Percentiles rank a stretch among this genome's conserved stretches.
phyloP scores from a whole-genome alignment of 2,888 invertebrate species.

The Cheilosia vernalis region DNA sequence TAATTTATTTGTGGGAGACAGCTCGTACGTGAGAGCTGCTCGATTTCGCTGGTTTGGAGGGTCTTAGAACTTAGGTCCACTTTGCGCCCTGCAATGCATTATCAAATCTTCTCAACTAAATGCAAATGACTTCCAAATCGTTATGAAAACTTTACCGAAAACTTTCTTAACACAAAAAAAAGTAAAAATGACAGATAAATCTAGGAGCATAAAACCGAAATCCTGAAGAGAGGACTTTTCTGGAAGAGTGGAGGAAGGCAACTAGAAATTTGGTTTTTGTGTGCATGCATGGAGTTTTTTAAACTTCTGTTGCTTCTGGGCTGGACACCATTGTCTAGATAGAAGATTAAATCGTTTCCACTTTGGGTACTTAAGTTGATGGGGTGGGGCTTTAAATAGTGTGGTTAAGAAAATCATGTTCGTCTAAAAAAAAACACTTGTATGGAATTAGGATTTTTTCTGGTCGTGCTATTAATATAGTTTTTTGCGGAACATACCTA shows the following conservation, averaged over 20 bases:
- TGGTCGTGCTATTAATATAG: too few species aligned
- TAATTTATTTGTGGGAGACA: slow-evolving; percentile 46
- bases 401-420: too few species aligned
- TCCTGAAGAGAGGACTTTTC: slow-evolving; percentile 5
- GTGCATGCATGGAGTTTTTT: background rate
- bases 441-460: too few species aligned
- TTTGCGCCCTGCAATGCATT: slow-evolving; percentile 18
- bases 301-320: background rate
- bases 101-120: slow-evolving; percentile 46
- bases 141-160: slow-evolving; percentile 41
- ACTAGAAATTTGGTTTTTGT: background rate
- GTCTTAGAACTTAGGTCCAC: background rate
- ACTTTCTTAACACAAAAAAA: slow-evolving; percentile 28
- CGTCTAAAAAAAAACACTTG: too few species aligned
- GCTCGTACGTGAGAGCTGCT: slow-evolving; percentile 31
- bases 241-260: background rate
- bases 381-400: background rate
- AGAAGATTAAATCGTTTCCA: background rate
- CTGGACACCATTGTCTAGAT: background rate
- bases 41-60: slow-evolving; percentile 1
- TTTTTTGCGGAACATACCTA: too few species aligned
- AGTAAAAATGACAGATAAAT: background rate
- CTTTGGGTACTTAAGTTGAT: background rate
- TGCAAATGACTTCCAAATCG: slow-evolving; percentile 55
- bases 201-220: slow-evolving; percentile 12